These are phyloP conservation scores for Pseudotriccus pelzelni DNA, from an alignment of 2,797 vertebrate genomes.

Conservation along the genomic window DNA sequence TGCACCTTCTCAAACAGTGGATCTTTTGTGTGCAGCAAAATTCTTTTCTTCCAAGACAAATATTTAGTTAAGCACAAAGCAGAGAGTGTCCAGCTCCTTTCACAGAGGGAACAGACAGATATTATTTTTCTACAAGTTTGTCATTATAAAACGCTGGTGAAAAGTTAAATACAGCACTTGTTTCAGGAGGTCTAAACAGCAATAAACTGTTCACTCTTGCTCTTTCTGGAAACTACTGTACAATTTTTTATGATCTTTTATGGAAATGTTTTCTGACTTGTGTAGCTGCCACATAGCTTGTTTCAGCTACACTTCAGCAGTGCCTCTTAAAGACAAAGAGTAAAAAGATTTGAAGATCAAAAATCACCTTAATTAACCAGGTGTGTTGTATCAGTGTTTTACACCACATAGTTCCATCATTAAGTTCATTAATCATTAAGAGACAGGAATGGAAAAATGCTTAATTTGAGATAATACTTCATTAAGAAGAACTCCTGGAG, in stretches of 20 bases:
- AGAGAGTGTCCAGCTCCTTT: slow-evolving; percentile 38
- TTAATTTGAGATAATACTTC: not conserved
- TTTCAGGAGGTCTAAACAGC: slow-evolving; percentile 46
- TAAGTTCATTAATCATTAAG: not conserved
- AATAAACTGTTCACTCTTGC: slow-evolving; percentile 16
- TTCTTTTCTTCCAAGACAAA: slow-evolving; percentile 70
- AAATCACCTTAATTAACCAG: not conserved
- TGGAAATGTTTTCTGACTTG: slow-evolving; percentile 51
- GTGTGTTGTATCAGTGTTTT: not conserved
- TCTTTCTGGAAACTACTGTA: slow-evolving; percentile 42
- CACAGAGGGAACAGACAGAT: slow-evolving; percentile 22
- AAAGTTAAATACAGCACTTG: slow-evolving; percentile 29
- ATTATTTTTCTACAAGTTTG: slow-evolving; percentile 51
- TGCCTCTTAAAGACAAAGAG: slow-evolving; percentile 10
- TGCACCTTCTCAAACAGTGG: slow-evolving; percentile 61
- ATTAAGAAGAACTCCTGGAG: not conserved
- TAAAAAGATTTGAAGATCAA: not conserved
- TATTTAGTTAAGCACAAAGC: slow-evolving; percentile 70
- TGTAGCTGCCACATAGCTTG: slow-evolving; percentile 28
- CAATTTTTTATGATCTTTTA: slow-evolving; percentile 51
- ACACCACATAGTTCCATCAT: not conserved
- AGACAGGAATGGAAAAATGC: not conserved
- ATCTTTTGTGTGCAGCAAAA: slow-evolving; percentile 62
- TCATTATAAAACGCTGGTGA: slow-evolving; percentile 39
- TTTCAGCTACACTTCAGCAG: not conserved